Evolutionary conservation across 1,140 invertebrate species (phyloP), one percentile per base, ranked within the genome.

Genomic region (Rhysida immarginata): DNA sequence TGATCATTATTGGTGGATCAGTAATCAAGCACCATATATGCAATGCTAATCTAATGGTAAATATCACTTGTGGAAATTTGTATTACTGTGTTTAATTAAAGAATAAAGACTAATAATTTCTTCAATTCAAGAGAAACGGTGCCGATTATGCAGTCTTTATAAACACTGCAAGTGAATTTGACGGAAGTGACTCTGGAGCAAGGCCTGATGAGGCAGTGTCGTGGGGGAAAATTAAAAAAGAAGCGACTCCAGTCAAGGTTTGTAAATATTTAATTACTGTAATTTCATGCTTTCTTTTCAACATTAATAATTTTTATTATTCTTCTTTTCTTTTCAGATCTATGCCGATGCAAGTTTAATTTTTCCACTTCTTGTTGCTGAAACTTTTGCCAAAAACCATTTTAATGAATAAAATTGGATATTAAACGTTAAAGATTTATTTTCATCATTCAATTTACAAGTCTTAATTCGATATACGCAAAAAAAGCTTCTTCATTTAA

Each of bases 1-100:
- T 98, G 77, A 85, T 99, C 35, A 96, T 99, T 61, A 70, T 99
- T 43, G 96, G 96, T 11, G 95, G 95, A 45, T 95, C 96, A 8
- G 73, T 99, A 0, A 79, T 97, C n/a, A 99, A 99, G 72, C 96
- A 99, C 75, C 96, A 99, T 66, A 97, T 98, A 57, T 96, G 90
- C 69, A 96, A 96, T 76, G 91, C 92, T 3, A 96, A 96, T 77
- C 74, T 96, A 54, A 96, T 96, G 92, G 81, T 84, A 50, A 14
- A 56, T n/a, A n/a, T n/a, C n/a, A n/a, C n/a, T n/a, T n/a, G n/a
- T n/a, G n/a, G n/a, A n/a, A n/a, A n/a, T n/a, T n/a, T n/a, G n/a
- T n/a, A n/a, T n/a, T n/a, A n/a, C n/a, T n/a, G n/a, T n/a, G n/a
- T n/a, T n/a, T n/a, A n/a, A n/a, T n/a, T n/a, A n/a, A n/a, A n/a